phyloP scores from a whole-genome alignment of 1,140 invertebrate species.

The Cydia splendana region DNA sequence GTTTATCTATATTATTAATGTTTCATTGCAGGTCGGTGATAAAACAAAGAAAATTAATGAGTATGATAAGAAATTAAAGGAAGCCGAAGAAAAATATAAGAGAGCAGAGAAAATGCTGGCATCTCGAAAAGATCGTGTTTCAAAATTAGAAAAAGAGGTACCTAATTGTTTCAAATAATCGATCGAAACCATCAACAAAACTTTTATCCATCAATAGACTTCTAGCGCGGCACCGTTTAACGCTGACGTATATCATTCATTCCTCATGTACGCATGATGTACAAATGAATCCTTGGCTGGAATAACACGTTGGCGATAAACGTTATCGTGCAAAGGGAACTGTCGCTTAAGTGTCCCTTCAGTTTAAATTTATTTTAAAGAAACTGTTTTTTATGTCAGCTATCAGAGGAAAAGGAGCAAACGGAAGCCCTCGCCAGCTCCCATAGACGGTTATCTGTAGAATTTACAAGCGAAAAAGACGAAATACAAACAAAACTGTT shows the following conservation, averaged over 20 bases:
- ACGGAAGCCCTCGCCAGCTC: constrained; percentile 61
- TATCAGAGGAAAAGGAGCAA: constrained; percentile 81
- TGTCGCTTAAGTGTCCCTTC: not conserved
- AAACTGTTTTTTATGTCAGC: constrained; percentile 58
- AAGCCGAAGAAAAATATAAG: constrained; percentile 82
- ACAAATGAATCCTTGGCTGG: no score
- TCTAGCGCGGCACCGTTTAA: not conserved
- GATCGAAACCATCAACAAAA: not conserved
- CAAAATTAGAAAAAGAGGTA: constrained; percentile 83
- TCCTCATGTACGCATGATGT: no score
- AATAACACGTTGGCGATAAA: not conserved
- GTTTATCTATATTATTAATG: not conserved
- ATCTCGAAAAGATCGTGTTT: constrained; percentile 81
- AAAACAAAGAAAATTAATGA: constrained; percentile 81
- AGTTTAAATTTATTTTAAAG: not conserved
- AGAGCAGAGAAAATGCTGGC: constrained; percentile 80
- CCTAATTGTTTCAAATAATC: constrained; percentile 30
- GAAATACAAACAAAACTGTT: constrained; percentile 75
- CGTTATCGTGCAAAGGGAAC: not conserved
- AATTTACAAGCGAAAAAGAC: constrained; percentile 74
- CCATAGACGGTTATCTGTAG: constrained; percentile 69
- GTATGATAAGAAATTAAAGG: constrained; percentile 81
- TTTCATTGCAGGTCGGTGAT: constrained; percentile 75
- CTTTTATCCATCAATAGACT: not conserved
- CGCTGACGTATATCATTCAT: not conserved